Conservation (phyloP, 2,113 vertebrate genomes). For the Perca fluviatilis region DNA sequence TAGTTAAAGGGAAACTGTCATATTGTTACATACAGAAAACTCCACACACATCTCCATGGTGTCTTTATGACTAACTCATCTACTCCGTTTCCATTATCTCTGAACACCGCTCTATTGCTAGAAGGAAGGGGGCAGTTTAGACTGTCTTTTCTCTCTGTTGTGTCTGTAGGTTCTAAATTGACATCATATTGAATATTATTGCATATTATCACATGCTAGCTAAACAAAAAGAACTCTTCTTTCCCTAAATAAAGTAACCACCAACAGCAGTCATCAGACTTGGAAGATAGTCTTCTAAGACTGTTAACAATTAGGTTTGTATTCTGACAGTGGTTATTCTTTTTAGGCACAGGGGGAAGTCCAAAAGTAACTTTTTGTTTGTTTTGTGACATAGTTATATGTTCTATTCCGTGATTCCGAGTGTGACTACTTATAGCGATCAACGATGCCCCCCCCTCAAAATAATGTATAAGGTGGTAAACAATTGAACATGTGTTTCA, state of each 20-base stretch:
- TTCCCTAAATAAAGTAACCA: constrained; percentile 20
- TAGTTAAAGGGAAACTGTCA: neutral
- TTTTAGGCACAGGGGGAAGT: neutral
- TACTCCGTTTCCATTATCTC: neutral
- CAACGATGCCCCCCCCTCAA: neutral
- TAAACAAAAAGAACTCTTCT: constrained; percentile 27
- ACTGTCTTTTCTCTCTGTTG: neutral
- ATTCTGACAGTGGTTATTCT: neutral
- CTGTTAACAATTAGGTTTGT: neutral
- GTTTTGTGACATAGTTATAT: neutral
- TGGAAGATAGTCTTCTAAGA: constrained; percentile 9
- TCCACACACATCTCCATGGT: neutral
- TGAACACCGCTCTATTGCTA: neutral
- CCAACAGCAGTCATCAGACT: constrained; percentile 30
- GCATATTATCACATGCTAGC: constrained; percentile 22
- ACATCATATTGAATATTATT: neutral
- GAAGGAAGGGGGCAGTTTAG: neutral
- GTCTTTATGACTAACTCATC: neutral
- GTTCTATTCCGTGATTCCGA: neutral
- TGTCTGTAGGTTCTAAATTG: neutral
- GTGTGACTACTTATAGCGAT: neutral
- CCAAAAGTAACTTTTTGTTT: neutral
- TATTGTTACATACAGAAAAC: constrained; percentile 2
- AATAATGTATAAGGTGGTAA: neutral
- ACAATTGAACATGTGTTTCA: constrained; percentile 6